A percentile compares a stretch with the other conserved stretches of the same genome.
Conservation (phyloP, 2,113 vertebrate genomes). For the Ivindomyrus marchei region DNA sequence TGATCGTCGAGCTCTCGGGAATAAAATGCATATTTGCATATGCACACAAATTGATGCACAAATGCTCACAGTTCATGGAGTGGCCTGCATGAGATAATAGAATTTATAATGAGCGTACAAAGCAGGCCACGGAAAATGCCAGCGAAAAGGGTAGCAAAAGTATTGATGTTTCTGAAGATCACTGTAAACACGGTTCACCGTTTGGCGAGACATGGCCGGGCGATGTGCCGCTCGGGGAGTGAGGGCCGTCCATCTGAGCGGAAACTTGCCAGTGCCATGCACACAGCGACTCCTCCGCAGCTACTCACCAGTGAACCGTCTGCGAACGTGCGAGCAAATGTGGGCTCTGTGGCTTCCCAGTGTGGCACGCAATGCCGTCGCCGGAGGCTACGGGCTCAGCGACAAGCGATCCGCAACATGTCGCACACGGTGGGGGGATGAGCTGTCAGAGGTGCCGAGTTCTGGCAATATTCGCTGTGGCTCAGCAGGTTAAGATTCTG, state of each 20-base stretch:
- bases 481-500: neutral
- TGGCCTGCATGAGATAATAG: neutral
- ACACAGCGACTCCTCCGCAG: neutral
- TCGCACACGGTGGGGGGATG: neutral
- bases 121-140: neutral
- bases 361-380: neutral
- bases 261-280: neutral
- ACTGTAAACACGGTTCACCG: neutral
- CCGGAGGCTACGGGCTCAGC: neutral
- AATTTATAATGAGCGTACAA: neutral
- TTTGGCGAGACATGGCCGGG: neutral
- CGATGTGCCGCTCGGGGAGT: neutral
- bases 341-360: neutral
- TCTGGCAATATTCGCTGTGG: neutral
- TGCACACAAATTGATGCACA: neutral
- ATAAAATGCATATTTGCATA: slow-evolving; percentile 5
- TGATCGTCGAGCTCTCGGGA: neutral
- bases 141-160: slow-evolving; percentile 6
- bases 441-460: neutral
- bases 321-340: neutral
- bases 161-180: neutral
- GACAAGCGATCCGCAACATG: neutral
- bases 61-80: neutral
- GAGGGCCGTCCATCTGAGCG: neutral
- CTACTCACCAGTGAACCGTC: neutral